phyloP scores from a whole-genome alignment of 1,140 invertebrate genomes.

The Thaumatotibia leucotreta region DNA sequence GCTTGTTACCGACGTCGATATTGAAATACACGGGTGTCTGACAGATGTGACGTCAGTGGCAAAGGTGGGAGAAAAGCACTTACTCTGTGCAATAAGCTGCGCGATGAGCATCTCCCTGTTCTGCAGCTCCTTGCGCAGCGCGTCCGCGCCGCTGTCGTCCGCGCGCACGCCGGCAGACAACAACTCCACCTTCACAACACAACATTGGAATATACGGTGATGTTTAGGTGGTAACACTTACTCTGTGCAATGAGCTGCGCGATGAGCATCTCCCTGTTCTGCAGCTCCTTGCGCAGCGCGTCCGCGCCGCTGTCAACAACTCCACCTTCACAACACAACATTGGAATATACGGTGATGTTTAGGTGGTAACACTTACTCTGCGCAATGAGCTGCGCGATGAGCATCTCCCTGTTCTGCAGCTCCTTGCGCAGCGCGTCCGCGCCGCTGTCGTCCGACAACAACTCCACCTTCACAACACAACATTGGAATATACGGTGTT shows the following conservation, averaged over 20 bases:
- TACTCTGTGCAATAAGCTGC: conserved; percentile 88
- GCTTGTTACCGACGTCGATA: too few relatives aligned
- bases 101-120: conserved; percentile 90
- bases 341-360: too few relatives aligned
- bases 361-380: conserved; percentile 76
- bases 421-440: conserved; percentile 83
- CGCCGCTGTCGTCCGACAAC: conserved; percentile 68
- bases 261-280: conserved; percentile 88
- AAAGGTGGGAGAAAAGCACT: too few relatives aligned
- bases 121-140: conserved; percentile 84
- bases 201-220: too few relatives aligned
- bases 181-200: too few relatives aligned
- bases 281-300: conserved; percentile 84
- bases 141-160: conserved; percentile 75
- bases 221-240: too few relatives aligned
- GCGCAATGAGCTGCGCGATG: conserved; percentile 90
- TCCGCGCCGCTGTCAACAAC: conserved; percentile 76
- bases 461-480: too few relatives aligned
- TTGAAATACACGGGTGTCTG: too few relatives aligned
- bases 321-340: too few relatives aligned
- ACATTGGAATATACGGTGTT: too few relatives aligned
- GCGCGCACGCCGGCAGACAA: too few relatives aligned
- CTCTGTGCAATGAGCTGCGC: conserved; percentile 90
- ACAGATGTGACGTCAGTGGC: too few relatives aligned
- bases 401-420: conserved; percentile 87